Conservation (phyloP, 2,113 vertebrate species). For the Thinocorus orbignyianus region DNA sequence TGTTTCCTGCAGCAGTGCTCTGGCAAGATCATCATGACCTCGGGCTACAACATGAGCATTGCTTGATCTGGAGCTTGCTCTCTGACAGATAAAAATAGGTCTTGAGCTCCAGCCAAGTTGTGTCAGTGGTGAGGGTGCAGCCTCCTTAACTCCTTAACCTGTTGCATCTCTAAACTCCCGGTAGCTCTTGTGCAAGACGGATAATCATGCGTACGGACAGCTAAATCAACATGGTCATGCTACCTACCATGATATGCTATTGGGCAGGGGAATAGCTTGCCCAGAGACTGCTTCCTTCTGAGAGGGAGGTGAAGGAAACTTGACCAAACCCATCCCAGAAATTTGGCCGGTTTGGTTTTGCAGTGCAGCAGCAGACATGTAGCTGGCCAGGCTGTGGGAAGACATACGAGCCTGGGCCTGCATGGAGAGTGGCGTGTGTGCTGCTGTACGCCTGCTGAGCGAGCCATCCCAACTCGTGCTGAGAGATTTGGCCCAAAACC, state of each 20-base stretch:
- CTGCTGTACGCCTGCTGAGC: neutral
- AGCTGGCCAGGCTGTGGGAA: neutral
- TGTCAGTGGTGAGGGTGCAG: neutral
- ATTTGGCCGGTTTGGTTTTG: neutral
- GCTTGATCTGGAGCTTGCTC: neutral
- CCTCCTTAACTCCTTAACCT: neutral
- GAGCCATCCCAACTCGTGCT: neutral
- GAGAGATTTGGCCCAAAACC: neutral
- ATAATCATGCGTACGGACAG: neutral
- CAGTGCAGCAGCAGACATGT: neutral
- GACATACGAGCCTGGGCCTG: neutral
- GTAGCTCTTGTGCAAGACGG: neutral
- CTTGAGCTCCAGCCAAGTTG: neutral
- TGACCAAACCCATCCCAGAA: neutral
- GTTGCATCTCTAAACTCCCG: neutral
- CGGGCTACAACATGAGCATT: neutral
- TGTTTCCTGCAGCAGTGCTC: neutral
- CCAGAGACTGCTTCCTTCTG: neutral
- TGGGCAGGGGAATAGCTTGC: neutral
- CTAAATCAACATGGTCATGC: neutral
- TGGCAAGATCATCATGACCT: neutral
- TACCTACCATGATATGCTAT: neutral
- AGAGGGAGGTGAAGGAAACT: neutral
- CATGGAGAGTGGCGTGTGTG: accelerated
- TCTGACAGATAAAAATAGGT: neutral